Conservation (phyloP, 53 echinoderm and acorn worm species). For the Actinopyga echinites region DNA sequence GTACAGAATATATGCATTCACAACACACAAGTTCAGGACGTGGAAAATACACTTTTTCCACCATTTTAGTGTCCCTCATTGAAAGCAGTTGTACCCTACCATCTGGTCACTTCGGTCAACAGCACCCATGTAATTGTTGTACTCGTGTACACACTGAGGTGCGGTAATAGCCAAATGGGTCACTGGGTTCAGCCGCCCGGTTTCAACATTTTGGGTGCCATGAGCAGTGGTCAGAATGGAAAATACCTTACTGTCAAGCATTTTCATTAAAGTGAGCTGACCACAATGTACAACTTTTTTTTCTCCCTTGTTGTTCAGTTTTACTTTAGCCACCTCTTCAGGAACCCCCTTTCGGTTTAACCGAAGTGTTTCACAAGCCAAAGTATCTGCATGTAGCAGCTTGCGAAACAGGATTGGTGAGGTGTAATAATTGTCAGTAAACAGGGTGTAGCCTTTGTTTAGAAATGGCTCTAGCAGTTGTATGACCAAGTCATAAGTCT, state of each 20-base stretch:
- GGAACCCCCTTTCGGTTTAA: slow-evolving; percentile 37
- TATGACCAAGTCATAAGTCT: slow-evolving; percentile 36
- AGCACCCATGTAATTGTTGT: slow-evolving; percentile 53
- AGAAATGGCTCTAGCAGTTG: slow-evolving; percentile 17
- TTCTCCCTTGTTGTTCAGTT: slow-evolving; percentile 40
- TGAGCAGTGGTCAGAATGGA: slow-evolving; percentile 39
- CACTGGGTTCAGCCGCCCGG: background rate
- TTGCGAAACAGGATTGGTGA: slow-evolving; percentile 22
- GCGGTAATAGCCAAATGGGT: background rate
- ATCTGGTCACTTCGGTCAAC: slow-evolving; percentile 48
- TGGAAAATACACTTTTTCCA: slow-evolving; percentile 52
- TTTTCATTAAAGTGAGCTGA: slow-evolving; percentile 34
- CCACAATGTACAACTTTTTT: slow-evolving; percentile 12
- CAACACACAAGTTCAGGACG: background rate
- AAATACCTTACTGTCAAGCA: slow-evolving; percentile 16
- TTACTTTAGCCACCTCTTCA: slow-evolving; percentile 5
- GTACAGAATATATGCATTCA: slow-evolving; percentile 32
- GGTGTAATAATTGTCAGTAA: slow-evolving; percentile 29
- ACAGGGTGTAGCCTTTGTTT: slow-evolving; percentile 33
- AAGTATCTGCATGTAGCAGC: slow-evolving; percentile 17
- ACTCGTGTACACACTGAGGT: slow-evolving; percentile 35
- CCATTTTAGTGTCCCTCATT: slow-evolving; percentile 37
- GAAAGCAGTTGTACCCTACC: slow-evolving; percentile 32
- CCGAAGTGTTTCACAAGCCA: slow-evolving; percentile 25
- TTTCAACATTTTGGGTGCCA: slow-evolving; percentile 17